Conservation (phyloP, 2,113 vertebrate genomes). For the Macquaria ambigua region DNA sequence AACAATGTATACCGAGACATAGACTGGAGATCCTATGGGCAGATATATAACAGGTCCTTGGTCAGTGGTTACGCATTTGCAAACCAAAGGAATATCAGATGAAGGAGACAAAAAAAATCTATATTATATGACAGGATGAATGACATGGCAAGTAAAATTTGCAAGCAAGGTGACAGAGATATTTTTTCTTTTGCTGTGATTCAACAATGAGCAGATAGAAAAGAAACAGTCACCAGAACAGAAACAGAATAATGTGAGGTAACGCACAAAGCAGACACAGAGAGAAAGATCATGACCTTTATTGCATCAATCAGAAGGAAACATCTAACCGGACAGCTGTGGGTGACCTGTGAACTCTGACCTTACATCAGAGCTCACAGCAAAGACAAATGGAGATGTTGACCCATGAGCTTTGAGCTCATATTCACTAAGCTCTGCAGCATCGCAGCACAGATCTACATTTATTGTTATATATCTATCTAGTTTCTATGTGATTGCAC, state of each 20-base stretch:
- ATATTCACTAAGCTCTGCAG: slow-evolving; percentile 6
- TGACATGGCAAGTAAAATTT: background rate
- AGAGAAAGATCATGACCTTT: slow-evolving; percentile 4
- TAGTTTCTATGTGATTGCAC: background rate
- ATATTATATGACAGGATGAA: background rate
- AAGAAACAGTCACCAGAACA: background rate
- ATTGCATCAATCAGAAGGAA: slow-evolving; percentile 19
- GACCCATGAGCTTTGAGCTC: slow-evolving; percentile 11
- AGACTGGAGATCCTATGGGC: background rate
- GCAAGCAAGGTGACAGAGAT: background rate
- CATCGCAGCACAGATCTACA: no score
- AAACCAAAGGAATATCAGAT: background rate
- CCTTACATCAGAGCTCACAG: slow-evolving; percentile 41
- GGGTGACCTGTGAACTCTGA: slow-evolving; percentile 49
- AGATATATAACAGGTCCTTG: background rate
- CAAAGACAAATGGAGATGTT: slow-evolving; percentile 35
- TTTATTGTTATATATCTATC: background rate
- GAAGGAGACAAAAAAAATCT: background rate
- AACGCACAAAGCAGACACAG: background rate
- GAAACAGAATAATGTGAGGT: background rate
- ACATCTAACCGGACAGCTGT: background rate
- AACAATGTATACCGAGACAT: background rate
- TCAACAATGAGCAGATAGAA: background rate
- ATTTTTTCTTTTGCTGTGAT: background rate
- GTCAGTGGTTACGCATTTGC: background rate